These are phyloP conservation scores for Nixonia krombeini DNA, from an alignment of 1,140 invertebrate species.

Conservation along the genomic window DNA sequence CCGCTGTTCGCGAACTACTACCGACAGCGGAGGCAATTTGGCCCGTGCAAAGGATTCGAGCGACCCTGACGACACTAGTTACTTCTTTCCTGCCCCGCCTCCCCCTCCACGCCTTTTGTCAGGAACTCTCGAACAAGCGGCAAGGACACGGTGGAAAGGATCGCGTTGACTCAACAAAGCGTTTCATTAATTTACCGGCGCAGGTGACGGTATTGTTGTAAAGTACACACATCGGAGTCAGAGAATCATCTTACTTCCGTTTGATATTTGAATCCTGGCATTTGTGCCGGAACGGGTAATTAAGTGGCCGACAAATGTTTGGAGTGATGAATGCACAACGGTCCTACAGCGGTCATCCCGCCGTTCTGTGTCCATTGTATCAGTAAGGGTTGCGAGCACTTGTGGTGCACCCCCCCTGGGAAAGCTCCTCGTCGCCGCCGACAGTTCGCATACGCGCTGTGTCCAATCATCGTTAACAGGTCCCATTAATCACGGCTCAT, in stretches of 20 bases:
- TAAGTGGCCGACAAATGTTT: too few species aligned
- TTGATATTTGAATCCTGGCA: too few species aligned
- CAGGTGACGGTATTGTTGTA: too few species aligned
- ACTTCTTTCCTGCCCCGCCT: not conserved
- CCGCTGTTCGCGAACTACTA: constrained; percentile 43
- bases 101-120: not conserved
- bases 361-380: constrained; percentile 1
- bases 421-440: too few species aligned
- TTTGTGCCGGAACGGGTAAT: too few species aligned
- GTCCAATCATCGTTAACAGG: not conserved
- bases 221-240: too few species aligned
- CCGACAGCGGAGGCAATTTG: constrained; percentile 28
- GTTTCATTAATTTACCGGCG: too few species aligned
- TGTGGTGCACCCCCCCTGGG: constrained; percentile 9
- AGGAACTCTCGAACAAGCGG: not conserved
- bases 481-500: constrained; percentile 2
- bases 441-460: too few species aligned
- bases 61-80: constrained; percentile 14
- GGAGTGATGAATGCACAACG: too few species aligned
- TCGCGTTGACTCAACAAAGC: not conserved
- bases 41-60: constrained; percentile 34
- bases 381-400: constrained; percentile 15
- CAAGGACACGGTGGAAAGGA: not conserved
- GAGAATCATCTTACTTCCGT: too few species aligned
- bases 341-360: too few species aligned